Evolutionary conservation across 37 sponge, comb jelly and placozoan genomes (phyloP).

Genomic region (Cliona cf. orientalis): DNA sequence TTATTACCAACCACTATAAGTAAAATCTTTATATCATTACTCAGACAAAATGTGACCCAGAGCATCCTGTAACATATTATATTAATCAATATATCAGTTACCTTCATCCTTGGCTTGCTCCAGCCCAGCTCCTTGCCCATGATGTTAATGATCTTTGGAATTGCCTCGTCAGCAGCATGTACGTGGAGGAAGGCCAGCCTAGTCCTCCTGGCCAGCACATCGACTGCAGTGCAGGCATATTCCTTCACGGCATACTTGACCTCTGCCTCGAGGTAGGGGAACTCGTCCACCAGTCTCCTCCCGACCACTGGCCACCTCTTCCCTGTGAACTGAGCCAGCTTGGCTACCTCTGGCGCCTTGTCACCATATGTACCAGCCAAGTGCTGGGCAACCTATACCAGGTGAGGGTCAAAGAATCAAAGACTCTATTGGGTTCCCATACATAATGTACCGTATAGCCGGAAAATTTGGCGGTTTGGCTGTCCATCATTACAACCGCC

Average conservation of each 20-base stretch:
- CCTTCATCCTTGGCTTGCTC: slow-evolving; percentile 79
- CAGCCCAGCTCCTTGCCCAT: slow-evolving; percentile 94
- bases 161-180: slow-evolving; percentile 92
- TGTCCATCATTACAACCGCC: neutral
- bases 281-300: slow-evolving; percentile 78
- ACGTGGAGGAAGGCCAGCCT: slow-evolving; percentile 97
- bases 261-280: slow-evolving; percentile 98
- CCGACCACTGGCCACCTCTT: slow-evolving; percentile 95
- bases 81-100: slow-evolving; percentile 7
- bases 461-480: neutral
- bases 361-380: slow-evolving; percentile 91
- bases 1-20: neutral
- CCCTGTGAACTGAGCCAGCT: slow-evolving; percentile 88
- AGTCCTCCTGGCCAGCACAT: slow-evolving; percentile 91
- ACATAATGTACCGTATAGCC: neutral
- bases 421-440: too few species aligned
- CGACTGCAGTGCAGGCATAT: slow-evolving; percentile 90
- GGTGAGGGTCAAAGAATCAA: neutral
- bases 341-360: slow-evolving; percentile 91
- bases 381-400: slow-evolving; percentile 86
- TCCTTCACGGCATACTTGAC: slow-evolving; percentile 91
- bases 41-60: neutral
- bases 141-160: slow-evolving; percentile 88
- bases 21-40: neutral
- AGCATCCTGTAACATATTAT: neutral